A percentile compares a stretch with the other conserved stretches of the same genome.
phyloP scores from a whole-genome alignment of 2,888 invertebrate species.

The Volucella zonaria region DNA sequence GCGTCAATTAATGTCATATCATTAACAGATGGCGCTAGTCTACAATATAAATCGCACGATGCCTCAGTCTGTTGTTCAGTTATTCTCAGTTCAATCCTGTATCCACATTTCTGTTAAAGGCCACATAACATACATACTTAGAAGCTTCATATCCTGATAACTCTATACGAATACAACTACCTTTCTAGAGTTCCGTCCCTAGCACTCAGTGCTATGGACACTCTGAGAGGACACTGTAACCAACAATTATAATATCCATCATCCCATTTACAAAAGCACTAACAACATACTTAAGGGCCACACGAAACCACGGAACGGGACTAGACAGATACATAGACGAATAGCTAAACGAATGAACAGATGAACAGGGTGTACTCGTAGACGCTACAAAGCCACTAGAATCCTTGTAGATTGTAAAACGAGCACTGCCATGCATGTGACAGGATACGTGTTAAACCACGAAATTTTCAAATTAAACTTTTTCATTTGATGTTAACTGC shows the following conservation, averaged over 20 bases:
- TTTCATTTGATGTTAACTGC: conserved; percentile 72
- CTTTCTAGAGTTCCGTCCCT: neutral
- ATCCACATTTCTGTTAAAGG: too few species aligned
- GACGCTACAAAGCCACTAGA: conserved; percentile 1
- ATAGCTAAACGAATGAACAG: neutral
- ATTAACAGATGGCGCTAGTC: too few species aligned
- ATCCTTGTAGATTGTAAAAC: conserved; percentile 27
- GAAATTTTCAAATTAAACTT: conserved; percentile 73
- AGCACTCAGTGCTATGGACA: conserved; percentile 32
- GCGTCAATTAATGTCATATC: too few species aligned
- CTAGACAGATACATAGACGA: neutral
- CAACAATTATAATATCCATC: conserved; percentile 69
- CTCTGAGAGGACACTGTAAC: conserved; percentile 40
- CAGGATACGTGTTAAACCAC: conserved; percentile 73
- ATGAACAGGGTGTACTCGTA: neutral
- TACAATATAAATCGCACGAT: too few species aligned
- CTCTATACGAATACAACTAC: too few species aligned
- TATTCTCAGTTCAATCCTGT: too few species aligned
- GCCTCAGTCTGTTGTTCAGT: too few species aligned
- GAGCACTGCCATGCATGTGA: conserved; percentile 53
- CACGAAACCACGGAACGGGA: neutral
- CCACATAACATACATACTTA: too few species aligned
- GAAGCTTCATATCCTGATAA: too few species aligned
- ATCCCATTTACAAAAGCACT: conserved; percentile 55
- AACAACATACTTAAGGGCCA: conserved; percentile 24